A percentile compares a stretch with the other conserved stretches of the same genome.
Evolutionary conservation across 2,888 invertebrate species (phyloP).

Genomic region (Allophyes oxyacanthae): DNA sequence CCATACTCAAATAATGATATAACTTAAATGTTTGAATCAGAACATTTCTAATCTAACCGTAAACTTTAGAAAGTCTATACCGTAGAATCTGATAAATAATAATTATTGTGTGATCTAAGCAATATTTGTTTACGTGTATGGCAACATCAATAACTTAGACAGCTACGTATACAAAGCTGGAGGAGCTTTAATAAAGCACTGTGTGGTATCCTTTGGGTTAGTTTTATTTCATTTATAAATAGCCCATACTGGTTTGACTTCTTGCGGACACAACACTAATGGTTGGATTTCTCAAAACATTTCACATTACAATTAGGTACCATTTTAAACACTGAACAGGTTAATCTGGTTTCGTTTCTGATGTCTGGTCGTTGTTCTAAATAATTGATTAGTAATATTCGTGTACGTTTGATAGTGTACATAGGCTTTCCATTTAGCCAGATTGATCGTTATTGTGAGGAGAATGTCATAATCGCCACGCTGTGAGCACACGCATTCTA

Average conservation of each 20-base stretch:
- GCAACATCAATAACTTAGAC: constrained; percentile 46
- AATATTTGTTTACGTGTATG: constrained; percentile 5
- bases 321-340: constrained; percentile 60
- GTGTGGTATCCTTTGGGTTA: constrained; percentile 47
- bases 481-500: too few species aligned
- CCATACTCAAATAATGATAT: too few species aligned
- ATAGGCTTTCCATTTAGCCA: not conserved
- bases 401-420: not conserved
- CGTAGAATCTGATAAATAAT: not conserved
- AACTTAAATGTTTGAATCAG: too few species aligned
- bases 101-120: not conserved
- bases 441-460: too few species aligned
- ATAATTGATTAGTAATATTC: constrained; percentile 35
- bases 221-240: constrained; percentile 71
- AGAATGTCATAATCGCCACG: too few species aligned
- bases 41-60: too few species aligned
- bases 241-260: constrained; percentile 60
- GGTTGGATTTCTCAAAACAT: constrained; percentile 53
- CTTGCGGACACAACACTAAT: constrained; percentile 46
- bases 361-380: constrained; percentile 41
- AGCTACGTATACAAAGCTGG: constrained; percentile 50
- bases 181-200: constrained; percentile 55
- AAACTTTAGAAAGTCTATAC: not conserved
- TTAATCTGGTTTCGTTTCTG: constrained; percentile 58
- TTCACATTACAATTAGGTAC: constrained; percentile 56